These are phyloP conservation scores for Hipposideros armiger DNA, from an alignment of 2,113 vertebrate species.

Conservation along the genomic window DNA sequence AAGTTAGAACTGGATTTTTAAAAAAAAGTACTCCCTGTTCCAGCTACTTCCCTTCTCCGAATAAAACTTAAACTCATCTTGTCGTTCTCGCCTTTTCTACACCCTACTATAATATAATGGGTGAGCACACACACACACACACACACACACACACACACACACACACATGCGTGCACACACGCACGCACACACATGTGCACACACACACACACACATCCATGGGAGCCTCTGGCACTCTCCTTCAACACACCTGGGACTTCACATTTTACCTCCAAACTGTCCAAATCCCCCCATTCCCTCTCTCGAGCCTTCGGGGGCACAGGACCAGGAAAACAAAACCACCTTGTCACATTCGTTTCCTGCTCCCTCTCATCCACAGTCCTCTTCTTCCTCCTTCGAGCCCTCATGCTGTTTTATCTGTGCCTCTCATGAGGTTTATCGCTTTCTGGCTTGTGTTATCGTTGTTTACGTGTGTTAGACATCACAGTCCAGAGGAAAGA, in stretches of 20 bases:
- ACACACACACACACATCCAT: not conserved
- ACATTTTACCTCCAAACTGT: not conserved
- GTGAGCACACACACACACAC: not conserved
- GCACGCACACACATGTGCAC: not conserved
- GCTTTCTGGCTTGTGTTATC: not conserved
- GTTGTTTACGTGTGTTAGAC: conserved; percentile 27
- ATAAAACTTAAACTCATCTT: not conserved
- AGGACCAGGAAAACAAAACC: not conserved
- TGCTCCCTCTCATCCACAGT: not conserved
- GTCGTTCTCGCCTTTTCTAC: not conserved
- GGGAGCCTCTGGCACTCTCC: not conserved
- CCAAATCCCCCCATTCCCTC: not conserved
- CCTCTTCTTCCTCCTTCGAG: not conserved
- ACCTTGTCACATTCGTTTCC: conserved; percentile 11
- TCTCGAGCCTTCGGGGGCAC: not conserved
- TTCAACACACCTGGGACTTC: not conserved
- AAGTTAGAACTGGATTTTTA: not conserved
- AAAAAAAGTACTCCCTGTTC: not conserved
- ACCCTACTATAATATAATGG: no score
- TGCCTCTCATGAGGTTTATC: not conserved
- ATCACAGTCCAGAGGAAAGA: not conserved
- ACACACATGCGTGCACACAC: no score
- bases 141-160: not conserved
- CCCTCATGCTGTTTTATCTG: not conserved
- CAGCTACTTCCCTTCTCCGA: not conserved